Conservation (phyloP, 1,140 invertebrate genomes). For the Neodiprion lecontei region DNA sequence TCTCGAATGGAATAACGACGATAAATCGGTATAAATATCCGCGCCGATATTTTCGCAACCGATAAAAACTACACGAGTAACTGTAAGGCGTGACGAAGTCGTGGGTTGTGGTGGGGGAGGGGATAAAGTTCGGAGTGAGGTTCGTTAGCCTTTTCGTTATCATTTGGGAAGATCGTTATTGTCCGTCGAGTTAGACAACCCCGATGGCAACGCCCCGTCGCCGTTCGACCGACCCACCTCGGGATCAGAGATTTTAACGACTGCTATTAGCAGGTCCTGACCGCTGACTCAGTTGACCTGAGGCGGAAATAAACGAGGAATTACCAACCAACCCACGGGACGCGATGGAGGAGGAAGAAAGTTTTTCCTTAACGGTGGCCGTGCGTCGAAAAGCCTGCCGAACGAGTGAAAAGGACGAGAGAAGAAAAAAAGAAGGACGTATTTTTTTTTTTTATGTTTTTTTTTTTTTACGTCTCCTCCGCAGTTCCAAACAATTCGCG, state of each 20-base stretch:
- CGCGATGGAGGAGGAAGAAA: neutral
- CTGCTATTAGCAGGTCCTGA: conserved; percentile 6
- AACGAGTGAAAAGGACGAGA: neutral
- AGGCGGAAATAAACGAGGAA: conserved; percentile 7
- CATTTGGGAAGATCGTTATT: conserved; percentile 5
- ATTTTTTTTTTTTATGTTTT: neutral
- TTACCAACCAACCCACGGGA: neutral
- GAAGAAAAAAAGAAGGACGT: neutral
- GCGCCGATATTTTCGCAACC: no score
- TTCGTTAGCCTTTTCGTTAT: conserved; percentile 5
- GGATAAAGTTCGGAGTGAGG: neutral
- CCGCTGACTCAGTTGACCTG: conserved; percentile 4
- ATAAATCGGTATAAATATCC: no score
- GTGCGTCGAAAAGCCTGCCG: neutral
- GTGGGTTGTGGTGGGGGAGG: no score
- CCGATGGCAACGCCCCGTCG: neutral
- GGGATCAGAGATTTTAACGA: conserved; percentile 7
- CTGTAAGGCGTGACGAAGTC: no score
- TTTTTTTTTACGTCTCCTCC: no score
- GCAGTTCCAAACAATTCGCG: no score
- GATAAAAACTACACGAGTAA: no score
- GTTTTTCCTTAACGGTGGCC: no score
- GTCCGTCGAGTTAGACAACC: neutral
- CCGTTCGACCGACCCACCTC: neutral
- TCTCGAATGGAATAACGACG: no score